Percentiles rank a stretch among this genome's conserved stretches.
Conservation (phyloP, 1,140 invertebrate genomes). For the Drosophila funebris region DNA sequence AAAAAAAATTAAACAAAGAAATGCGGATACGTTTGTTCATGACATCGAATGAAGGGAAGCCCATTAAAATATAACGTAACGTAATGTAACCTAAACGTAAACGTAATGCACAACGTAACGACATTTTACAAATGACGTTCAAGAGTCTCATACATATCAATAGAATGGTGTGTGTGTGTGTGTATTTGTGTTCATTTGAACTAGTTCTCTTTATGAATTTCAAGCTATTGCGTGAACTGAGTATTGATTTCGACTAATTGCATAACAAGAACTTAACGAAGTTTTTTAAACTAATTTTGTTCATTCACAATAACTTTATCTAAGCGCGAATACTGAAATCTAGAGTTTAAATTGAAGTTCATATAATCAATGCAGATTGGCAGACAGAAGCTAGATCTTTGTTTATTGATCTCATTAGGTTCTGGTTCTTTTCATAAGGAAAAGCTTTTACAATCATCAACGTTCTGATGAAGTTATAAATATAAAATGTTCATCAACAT, state of each 20-base stretch:
- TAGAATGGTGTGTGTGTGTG: background rate
- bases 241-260: conserved; percentile 5
- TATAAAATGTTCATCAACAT: no score
- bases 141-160: conserved; percentile 24
- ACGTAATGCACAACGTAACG: conserved; percentile 69
- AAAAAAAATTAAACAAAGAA: conserved; percentile 50
- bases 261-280: conserved; percentile 1
- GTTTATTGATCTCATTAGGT: no score
- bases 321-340: background rate
- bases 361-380: no score
- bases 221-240: background rate
- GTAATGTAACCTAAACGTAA: conserved; percentile 35
- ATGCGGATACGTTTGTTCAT: conserved; percentile 49
- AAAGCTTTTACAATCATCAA: no score
- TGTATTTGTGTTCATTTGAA: conserved; percentile 7
- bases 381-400: no score
- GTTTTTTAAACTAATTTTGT: background rate
- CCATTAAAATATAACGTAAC: conserved; percentile 54
- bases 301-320: background rate
- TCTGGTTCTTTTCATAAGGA: no score
- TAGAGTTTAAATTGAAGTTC: no score
- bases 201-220: conserved; percentile 28
- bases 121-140: conserved; percentile 75
- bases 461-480: no score
- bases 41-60: conserved; percentile 56